phyloP scores from a whole-genome alignment of 2,113 vertebrate species.

The Cyprinodon tularosa region DNA sequence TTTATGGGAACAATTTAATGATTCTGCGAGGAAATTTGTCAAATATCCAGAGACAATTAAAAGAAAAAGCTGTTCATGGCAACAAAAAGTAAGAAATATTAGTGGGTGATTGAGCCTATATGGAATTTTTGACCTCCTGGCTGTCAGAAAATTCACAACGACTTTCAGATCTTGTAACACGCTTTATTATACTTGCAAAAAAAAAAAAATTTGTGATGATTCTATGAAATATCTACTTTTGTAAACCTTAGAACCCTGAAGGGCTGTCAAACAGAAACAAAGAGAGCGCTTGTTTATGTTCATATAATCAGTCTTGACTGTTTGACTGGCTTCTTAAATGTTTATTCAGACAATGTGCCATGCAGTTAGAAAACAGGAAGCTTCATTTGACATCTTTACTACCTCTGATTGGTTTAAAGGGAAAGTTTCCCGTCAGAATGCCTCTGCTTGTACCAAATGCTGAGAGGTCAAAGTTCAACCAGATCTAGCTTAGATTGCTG shows the following conservation, averaged over 20 bases:
- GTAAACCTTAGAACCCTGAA: neutral
- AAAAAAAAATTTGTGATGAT: neutral
- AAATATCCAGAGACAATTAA: neutral
- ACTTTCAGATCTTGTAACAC: neutral
- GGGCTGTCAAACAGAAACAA: neutral
- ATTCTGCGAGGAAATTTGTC: neutral
- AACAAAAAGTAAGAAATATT: neutral
- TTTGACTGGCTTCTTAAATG: neutral
- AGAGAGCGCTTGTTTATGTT: neutral
- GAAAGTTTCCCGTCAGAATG: neutral
- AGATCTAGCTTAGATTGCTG: neutral
- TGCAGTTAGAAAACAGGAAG: neutral
- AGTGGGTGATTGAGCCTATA: neutral
- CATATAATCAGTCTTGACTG: neutral
- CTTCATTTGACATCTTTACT: neutral
- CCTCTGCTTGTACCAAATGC: neutral
- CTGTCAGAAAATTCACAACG: neutral
- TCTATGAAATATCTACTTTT: neutral
- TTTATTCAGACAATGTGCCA: neutral
- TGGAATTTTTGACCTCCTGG: neutral
- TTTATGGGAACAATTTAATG: neutral
- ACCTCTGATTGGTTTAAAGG: neutral
- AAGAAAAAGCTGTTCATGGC: neutral
- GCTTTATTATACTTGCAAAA: no score
- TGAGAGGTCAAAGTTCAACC: conserved; percentile 6